Base-by-base conservation (phyloP, 1,140 invertebrate genomes). In the Idris sp. region DNA sequence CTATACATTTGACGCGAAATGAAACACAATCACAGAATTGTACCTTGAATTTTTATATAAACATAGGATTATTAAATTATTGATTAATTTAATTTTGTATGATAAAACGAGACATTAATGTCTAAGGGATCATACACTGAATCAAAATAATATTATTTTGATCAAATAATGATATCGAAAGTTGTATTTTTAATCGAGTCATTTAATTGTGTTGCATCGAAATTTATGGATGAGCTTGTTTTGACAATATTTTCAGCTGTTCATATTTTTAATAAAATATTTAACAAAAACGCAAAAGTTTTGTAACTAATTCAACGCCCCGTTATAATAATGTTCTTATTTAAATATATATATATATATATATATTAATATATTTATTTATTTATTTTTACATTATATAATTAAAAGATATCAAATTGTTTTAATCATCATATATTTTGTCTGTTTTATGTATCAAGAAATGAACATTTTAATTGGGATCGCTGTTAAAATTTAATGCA, bases 211-310 rank as follows among this genome's bases (percentile, higher is more conserved):
- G 62, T 74, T 73, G 59, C 69, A 65, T 73, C 54, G 40, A 64
- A 65, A 59, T 67, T 62, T 68, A 43, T 64, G 43, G 13, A 68
- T 68, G 58, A 74, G 62, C 72, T 74, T 74, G 56, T 74, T 74
- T 74, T 74, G 61, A 67, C 56, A 74, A 68, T 74, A 62, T 74
- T 74, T 74, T 74, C 49, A 74, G 62, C 71, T 74, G 71, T 74
- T 61, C 61, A 49, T 74, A 74, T 74, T 74, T 67, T 74, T 74
- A 67, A 61, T 67, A 67, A 67, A 73, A 73, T 58, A 64, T 58
- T 73, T 64, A 44, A 64, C 51, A 73, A 73, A 71, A 71, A 61
- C n/a, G n/a, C n/a, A n/a, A n/a, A n/a, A n/a, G n/a, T n/a, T n/a
- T n/a, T n/a, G n/a, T n/a, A n/a, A n/a, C n/a, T n/a, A n/a, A n/a